Base-by-base conservation (phyloP, 2,113 vertebrate species). In the Lethenteron reissneri region DNA sequence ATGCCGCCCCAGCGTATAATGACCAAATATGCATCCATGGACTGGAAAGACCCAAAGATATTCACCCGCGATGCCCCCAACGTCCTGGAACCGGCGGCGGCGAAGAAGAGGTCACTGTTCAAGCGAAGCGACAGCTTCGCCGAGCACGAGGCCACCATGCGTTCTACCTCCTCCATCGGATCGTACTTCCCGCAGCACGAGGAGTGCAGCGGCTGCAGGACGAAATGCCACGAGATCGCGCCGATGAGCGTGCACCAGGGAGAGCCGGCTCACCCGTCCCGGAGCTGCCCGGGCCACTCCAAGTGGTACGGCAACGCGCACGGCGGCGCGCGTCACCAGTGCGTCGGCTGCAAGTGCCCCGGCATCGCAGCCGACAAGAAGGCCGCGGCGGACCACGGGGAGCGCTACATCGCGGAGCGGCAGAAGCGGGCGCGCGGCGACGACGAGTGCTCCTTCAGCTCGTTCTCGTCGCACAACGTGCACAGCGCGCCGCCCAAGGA, bases 391-490 rank as follows among this genome's bases (percentile, higher is more conserved):
- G 64, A 68, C n/a, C 64, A 68, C 25, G n/a, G n/a, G n/a, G 64
- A 68, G 64, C 64, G 25, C 25, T 68, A 68, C 10, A 25, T 11
- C 25, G n/a, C 64, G 11, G 64, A 68, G n/a, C n/a, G 64, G 10
- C 64, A 8, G 64, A 25, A n/a, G n/a, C 64, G 25, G n/a, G 2
- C 25, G 25, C 25, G n/a, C 25, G 64, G n/a, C 25, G 64, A 68
- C 64, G 64, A 68, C 64, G 64, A n/a, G n/a, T 68, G 64, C 64
- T 68, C 64, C 64, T 68, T 17, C 25, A 68, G 64, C 64, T 68
- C 64, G n/a, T 68, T 68, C 64, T 68, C 64, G n/a, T 68, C 64
- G 10, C 64, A 68, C n/a, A 68, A 68, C 64, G 25, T 68, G 64
- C 64, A 68, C 25, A n/a, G 25, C 64, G 25, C 10, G n/a, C 64